Base-by-base conservation (phyloP, 2,797 vertebrate genomes). In the Lepus oiostolus region DNA sequence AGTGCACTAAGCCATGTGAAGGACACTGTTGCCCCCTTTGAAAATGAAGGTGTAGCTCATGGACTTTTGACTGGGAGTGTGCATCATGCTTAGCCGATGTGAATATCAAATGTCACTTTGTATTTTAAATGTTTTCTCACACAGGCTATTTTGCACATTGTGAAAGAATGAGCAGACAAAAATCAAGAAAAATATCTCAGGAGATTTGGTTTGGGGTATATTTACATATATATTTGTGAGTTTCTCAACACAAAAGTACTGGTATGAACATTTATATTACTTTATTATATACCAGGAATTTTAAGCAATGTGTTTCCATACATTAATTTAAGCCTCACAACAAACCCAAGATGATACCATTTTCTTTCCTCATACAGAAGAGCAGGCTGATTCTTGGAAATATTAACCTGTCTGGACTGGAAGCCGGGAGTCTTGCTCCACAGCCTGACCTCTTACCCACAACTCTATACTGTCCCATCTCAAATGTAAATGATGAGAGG, bases 101-200 rank as follows among this genome's bases (percentile, higher is more conserved):
- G 82, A 67, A 28, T 65, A 67, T 82, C 67, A 76, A 88, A 74
- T 21, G 22, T 47, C 4, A 74, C 42, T 32, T 65, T 87, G 1
- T 32, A 82, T 47, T 88, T 88, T 63, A 62, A 85, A 21, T 81
- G 12, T 92, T 71, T 92, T 92, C 30, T 58, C n/a, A 42, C n/a
- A 58, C 11, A 87, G 6, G 52, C 7, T 82, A 30, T n/a, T 88
- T 75, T 68, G 2, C 76, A 4, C 24, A 82, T 75, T 75, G 47
- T 54, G 67, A 67, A 75, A 79, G n/a, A 86, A 62, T 26, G 58
- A 80, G 24, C 30, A 35, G 16, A 72, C 35, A 47, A 47, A 13
- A 70, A 60, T n/a, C 42, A 58, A 67, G 30, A 19, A 30, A 50
- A 80, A 60, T 62, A 63, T 62, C 68, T 82, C 67, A 72, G 38